Percentiles rank a stretch among this genome's conserved stretches.
Evolutionary conservation across 2,113 vertebrate genomes (phyloP).

Genomic region (Tyto alba): DNA sequence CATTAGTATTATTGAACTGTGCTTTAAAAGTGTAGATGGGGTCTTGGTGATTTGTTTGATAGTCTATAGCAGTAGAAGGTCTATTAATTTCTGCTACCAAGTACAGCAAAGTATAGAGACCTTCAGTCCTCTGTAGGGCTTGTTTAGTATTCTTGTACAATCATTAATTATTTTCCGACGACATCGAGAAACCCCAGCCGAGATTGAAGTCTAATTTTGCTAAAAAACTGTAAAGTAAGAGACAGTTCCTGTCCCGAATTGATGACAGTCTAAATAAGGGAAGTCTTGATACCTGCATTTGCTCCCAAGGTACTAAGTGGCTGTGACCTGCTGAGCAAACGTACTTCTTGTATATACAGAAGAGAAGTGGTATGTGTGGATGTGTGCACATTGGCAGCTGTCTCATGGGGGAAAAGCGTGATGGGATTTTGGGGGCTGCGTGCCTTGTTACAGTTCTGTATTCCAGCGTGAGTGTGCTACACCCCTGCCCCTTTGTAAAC

Average conservation of each 20-base stretch:
- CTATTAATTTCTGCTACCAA: not conserved
- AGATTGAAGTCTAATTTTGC: not conserved
- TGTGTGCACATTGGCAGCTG: not conserved
- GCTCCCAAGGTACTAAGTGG: fast-evolving
- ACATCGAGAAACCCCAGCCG: not conserved
- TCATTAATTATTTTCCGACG: not conserved
- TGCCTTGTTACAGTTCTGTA: not conserved
- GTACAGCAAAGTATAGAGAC: not conserved
- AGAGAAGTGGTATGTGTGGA: not conserved
- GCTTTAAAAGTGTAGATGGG: not conserved
- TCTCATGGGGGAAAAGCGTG: not conserved
- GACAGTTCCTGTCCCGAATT: not conserved
- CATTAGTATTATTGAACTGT: not conserved
- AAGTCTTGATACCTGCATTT: not conserved
- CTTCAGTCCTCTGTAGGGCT: not conserved
- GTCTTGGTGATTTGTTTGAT: not conserved
- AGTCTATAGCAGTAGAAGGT: not conserved
- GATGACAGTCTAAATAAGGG: not conserved
- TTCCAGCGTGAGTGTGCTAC: fast-evolving
- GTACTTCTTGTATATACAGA: fast-evolving
- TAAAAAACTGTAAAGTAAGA: not conserved
- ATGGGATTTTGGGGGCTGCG: not conserved
- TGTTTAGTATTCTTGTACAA: not conserved
- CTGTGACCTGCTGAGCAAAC: fast-evolving
- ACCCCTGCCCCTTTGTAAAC: not conserved